Percentiles rank a stretch among this genome's conserved stretches.
These are phyloP conservation scores for Trematomus loennbergii DNA, from an alignment of 2,113 vertebrate species.

Conservation along the genomic window DNA sequence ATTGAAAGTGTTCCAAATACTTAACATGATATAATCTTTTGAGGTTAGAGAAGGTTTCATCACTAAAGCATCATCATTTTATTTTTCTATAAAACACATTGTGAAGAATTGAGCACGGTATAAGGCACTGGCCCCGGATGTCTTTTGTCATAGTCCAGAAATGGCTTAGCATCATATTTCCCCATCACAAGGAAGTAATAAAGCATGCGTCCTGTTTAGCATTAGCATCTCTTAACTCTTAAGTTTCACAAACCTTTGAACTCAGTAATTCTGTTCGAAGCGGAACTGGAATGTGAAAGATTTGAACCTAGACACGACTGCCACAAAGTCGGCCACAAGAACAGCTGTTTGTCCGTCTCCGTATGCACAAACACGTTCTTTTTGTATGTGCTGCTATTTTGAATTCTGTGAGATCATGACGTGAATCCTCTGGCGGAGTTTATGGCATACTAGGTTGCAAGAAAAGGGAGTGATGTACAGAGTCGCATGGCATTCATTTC, in stretches of 20 bases:
- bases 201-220: constrained; percentile 37
- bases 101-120: neutral
- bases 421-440: too few relatives aligned
- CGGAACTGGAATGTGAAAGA: constrained; percentile 10
- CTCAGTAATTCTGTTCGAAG: constrained; percentile 16
- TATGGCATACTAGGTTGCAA: too few relatives aligned
- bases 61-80: neutral
- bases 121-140: neutral
- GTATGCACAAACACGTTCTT: too few relatives aligned
- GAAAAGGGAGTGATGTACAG: too few relatives aligned
- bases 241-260: constrained; percentile 5
- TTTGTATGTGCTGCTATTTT: too few relatives aligned
- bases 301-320: constrained; percentile 4
- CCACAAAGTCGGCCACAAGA: neutral
- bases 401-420: too few relatives aligned
- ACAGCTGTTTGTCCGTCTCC: too few relatives aligned
- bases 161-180: constrained; percentile 27
- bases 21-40: constrained; percentile 1
- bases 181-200: constrained; percentile 30
- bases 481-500: too few relatives aligned
- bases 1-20: neutral
- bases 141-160: constrained; percentile 12
- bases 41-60: constrained; percentile 16
- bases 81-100: constrained; percentile 19
- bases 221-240: constrained; percentile 18